phyloP scores from a whole-genome alignment of 2,113 vertebrate genomes.

The Galbula dea region DNA sequence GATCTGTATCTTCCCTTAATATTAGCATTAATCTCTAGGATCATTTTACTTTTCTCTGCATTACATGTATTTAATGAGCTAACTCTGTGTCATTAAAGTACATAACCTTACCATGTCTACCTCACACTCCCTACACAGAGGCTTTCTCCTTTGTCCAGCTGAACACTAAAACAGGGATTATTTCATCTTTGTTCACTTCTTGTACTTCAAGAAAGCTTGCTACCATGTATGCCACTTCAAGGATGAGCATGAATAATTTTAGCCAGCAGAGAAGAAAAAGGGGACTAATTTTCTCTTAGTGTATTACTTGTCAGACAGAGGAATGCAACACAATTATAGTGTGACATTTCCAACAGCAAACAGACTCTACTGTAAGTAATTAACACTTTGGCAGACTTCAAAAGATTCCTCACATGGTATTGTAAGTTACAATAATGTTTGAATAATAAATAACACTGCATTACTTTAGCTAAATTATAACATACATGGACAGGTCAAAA shows the following conservation, averaged over 20 bases:
- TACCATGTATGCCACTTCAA: neutral
- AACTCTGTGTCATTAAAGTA: neutral
- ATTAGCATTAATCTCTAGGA: neutral
- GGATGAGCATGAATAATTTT: neutral
- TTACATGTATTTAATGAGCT: neutral
- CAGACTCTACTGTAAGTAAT: slow-evolving; percentile 70
- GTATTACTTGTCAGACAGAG: slow-evolving; percentile 63
- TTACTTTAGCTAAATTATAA: neutral
- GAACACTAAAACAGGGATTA: neutral
- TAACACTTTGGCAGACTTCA: slow-evolving; percentile 71
- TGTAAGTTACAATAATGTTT: slow-evolving; percentile 39
- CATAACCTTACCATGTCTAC: neutral
- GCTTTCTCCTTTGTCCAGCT: neutral
- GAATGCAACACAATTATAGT: slow-evolving; percentile 68
- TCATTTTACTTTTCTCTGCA: neutral
- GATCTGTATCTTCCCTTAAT: neutral
- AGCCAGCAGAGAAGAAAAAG: slow-evolving; percentile 8
- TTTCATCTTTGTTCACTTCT: neutral
- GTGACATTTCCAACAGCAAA: slow-evolving; percentile 75
- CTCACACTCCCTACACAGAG: neutral
- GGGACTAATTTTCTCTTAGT: slow-evolving; percentile 55
- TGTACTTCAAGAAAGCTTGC: slow-evolving; percentile 3
- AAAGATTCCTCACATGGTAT: slow-evolving; percentile 60
- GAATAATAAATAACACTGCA: slow-evolving; percentile 45
- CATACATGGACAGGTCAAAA: neutral